Base-by-base conservation (phyloP, 2,888 invertebrate genomes). In the Netelia melanura region DNA sequence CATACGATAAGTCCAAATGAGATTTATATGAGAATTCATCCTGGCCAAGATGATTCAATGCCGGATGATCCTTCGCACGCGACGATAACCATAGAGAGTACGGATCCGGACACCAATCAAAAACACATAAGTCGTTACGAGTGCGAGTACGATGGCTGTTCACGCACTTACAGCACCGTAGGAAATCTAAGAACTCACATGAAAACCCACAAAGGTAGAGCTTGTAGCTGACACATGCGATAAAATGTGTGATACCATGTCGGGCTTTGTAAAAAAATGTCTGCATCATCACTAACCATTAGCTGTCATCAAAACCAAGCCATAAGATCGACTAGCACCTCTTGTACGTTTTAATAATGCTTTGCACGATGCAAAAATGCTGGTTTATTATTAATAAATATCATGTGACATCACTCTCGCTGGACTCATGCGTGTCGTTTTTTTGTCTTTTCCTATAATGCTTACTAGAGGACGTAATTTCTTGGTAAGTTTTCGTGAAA, bases 171-270 rank as follows among this genome's bases (percentile, higher is more conserved):
- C 94, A 98, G 98, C 93, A 98, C 98, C 6, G 97, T 98, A 88
- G 98, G 98, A 74, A 99, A 99, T 94, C 95, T 99, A 88, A 96
- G 98, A 91, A 98, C 98, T 84, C 99, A 99, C 94, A 96, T 98
- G 96, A 99, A 98, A 95, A 98, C 98, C 80, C 98, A 99, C 92
- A 98, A 97, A 96, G 98, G 98, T 98, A 95, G 91, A 23, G 30
- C 38, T 54, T 44, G 52, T 38, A 5, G 10, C 56, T 61, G 23
- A 43, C 44, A 71, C 30, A 43, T 25, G 10, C 6, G 56, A 58
- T 6, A 76, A 76, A 56, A 23, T 58, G 21, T 21, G 61, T 11
- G 48, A 54, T 11, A 64, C 62, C 8, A 0, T 52, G 17, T 72
- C 2, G 58, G 54, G 70, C 62, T 38, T 71, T 38, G 21, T 17